phyloP scores from a whole-genome alignment of 2,113 vertebrate genomes.

The Pagrus major region DNA sequence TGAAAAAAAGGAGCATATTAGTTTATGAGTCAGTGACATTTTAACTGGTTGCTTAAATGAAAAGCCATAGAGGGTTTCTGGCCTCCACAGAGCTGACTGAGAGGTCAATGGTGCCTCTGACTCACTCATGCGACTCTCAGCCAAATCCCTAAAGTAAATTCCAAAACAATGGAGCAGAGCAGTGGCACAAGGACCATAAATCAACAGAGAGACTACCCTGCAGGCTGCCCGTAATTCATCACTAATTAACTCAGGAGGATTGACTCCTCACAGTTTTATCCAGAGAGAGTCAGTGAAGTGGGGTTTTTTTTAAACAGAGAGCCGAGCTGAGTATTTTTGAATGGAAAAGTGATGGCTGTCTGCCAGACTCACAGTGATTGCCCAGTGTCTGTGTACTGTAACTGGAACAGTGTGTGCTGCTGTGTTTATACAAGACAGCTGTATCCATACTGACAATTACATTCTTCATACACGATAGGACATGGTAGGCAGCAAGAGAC shows the following conservation, averaged over 20 bases:
- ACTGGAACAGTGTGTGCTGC: conserved; percentile 39
- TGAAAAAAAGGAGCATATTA: background rate
- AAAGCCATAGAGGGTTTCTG: background rate
- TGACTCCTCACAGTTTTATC: background rate
- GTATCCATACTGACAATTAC: conserved; percentile 9
- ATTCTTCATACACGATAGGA: background rate
- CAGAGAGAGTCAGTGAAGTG: background rate
- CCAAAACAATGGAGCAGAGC: background rate
- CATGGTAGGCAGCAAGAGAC: background rate
- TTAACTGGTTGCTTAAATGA: background rate
- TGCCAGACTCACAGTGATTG: conserved; percentile 30
- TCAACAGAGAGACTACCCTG: conserved; percentile 8
- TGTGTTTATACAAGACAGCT: conserved; percentile 40
- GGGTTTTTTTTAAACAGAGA: background rate
- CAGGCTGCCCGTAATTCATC: conserved; percentile 13
- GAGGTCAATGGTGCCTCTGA: conserved; percentile 12
- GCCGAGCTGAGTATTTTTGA: conserved; percentile 19
- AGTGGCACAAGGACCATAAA: conserved; percentile 1
- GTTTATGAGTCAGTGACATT: background rate
- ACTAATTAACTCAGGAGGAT: background rate
- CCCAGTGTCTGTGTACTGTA: background rate
- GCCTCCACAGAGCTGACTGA: background rate
- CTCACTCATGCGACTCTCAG: background rate
- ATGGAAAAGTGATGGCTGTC: conserved; percentile 13
- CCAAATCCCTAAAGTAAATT: background rate